phyloP scores from a whole-genome alignment of 1,140 invertebrate species.

The Drusus annulatus region DNA sequence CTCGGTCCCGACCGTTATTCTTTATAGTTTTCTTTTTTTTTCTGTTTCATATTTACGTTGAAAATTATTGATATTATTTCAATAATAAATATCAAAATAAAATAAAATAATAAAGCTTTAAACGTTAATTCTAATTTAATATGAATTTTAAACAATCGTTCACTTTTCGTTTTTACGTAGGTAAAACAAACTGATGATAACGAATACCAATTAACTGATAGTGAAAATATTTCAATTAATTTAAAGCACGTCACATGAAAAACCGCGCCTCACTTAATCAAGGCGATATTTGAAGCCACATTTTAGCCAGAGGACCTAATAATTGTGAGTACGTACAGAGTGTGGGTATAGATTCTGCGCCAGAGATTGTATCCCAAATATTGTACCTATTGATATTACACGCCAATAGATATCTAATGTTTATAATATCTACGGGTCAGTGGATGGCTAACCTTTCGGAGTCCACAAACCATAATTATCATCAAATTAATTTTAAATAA shows the following conservation, averaged over 20 bases:
- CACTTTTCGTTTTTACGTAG: no score
- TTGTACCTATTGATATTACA: slow-evolving; percentile 53
- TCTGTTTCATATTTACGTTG: no score
- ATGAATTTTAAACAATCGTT: no score
- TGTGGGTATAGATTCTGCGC: slow-evolving; percentile 48
- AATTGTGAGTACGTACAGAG: slow-evolving; percentile 51
- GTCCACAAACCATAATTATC: background rate
- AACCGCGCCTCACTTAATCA: slow-evolving; percentile 52
- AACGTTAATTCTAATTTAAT: no score
- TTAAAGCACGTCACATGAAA: slow-evolving; percentile 2
- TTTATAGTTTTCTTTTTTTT: no score
- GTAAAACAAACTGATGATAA: no score
- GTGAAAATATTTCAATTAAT: background rate
- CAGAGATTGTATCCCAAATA: slow-evolving; percentile 52
- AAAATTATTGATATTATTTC: no score
- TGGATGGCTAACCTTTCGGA: slow-evolving; percentile 32
- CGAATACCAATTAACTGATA: no score
- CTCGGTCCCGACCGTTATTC: no score
- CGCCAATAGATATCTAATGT: slow-evolving; percentile 39
- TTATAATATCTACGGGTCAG: slow-evolving; percentile 44
- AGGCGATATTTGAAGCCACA: slow-evolving; percentile 55
- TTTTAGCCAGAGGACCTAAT: slow-evolving; percentile 59
- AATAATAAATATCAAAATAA: no score
- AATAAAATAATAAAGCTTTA: no score
- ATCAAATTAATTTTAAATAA: no score